A percentile compares a stretch with the other conserved stretches of the same genome.
Evolutionary conservation across 2,888 invertebrate genomes (phyloP).

Genomic region (Idaea dimidiata): DNA sequence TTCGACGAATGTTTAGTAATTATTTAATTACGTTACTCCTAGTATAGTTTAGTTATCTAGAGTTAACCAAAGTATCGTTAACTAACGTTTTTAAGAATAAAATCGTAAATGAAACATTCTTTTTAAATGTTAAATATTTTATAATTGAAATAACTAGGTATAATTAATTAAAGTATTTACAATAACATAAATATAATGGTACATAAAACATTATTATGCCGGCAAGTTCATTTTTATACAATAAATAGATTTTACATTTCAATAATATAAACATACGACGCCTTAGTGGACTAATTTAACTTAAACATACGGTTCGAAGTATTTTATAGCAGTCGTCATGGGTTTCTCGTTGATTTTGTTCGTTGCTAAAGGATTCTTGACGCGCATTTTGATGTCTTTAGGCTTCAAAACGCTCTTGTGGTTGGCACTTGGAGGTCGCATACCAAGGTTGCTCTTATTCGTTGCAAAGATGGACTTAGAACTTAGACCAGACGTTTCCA

Average conservation of each 20-base stretch:
- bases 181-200: constrained; percentile 65
- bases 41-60: too few species aligned
- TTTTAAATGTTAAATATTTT: constrained; percentile 59
- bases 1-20: too few species aligned
- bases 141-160: constrained; percentile 60
- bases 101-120: constrained; percentile 32
- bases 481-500: constrained; percentile 89
- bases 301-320: constrained; percentile 78
- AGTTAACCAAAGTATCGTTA: constrained; percentile 1
- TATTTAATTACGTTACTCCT: too few species aligned
- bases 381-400: constrained; percentile 88
- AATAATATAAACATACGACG: constrained; percentile 44
- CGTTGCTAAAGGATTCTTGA: constrained; percentile 83
- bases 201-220: constrained; percentile 65
- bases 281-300: constrained; percentile 34
- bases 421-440: constrained; percentile 84
- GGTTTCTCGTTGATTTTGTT: constrained; percentile 79
- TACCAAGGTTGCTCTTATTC: constrained; percentile 55
- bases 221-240: constrained; percentile 76
- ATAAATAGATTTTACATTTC: constrained; percentile 67
- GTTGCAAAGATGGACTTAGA: constrained; percentile 87
- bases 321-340: constrained; percentile 80
- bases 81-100: neutral
- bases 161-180: constrained; percentile 64
- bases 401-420: constrained; percentile 89